These are phyloP conservation scores for Capromys pilorides DNA, from an alignment of 2,797 vertebrate species.

Conservation along the genomic window DNA sequence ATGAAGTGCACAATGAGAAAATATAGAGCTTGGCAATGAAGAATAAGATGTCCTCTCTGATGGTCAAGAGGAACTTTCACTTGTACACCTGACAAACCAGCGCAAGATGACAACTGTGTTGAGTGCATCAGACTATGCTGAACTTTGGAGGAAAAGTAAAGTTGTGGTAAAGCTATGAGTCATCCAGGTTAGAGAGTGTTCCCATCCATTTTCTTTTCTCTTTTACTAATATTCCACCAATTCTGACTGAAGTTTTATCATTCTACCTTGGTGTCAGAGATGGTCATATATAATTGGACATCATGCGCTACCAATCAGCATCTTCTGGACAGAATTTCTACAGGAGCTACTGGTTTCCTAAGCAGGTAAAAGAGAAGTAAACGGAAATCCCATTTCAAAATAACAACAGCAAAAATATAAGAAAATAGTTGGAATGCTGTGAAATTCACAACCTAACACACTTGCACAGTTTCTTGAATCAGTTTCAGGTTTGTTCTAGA, in stretches of 20 bases:
- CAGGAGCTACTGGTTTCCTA: background rate
- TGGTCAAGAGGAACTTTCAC: background rate
- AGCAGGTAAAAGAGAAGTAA: background rate
- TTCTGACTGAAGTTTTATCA: background rate
- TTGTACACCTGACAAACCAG: background rate
- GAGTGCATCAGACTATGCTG: background rate
- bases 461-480: background rate
- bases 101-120: background rate
- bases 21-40: background rate
- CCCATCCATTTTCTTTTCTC: background rate
- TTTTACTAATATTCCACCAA: background rate
- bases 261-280: background rate
- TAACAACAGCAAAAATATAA: background rate
- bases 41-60: background rate
- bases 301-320: background rate
- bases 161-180: background rate
- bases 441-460: background rate
- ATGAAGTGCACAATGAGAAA: background rate
- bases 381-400: background rate
- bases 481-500: slow-evolving; percentile 10
- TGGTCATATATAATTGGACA: background rate
- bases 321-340: background rate
- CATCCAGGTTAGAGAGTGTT: background rate
- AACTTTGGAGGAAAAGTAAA: background rate
- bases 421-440: background rate